phyloP scores from a whole-genome alignment of 2,113 vertebrate genomes.

The Alectura lathami region DNA sequence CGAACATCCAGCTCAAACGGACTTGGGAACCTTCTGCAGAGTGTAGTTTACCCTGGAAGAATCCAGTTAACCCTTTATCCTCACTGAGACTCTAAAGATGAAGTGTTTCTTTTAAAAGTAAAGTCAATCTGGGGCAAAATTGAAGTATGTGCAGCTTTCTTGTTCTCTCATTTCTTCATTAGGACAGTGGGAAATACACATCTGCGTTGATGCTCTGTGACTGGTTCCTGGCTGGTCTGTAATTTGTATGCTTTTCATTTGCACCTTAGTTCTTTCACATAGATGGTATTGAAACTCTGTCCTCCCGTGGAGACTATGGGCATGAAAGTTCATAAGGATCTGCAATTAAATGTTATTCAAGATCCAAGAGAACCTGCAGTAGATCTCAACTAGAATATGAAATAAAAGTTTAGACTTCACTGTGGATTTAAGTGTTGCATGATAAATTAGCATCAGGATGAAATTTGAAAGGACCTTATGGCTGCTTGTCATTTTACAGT shows the following conservation, averaged over 20 bases:
- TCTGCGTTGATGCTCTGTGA: neutral
- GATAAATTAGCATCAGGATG: slow-evolving; percentile 5
- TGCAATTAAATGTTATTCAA: neutral
- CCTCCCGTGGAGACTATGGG: neutral
- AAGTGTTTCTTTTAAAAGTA: neutral
- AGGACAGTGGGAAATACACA: neutral
- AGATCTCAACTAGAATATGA: neutral
- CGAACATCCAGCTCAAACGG: neutral
- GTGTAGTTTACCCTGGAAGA: neutral
- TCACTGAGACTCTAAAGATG: neutral
- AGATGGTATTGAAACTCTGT: neutral
- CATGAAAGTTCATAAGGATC: neutral
- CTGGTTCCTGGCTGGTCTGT: neutral
- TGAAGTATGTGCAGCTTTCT: neutral
- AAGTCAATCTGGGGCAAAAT: neutral
- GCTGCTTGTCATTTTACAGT: slow-evolving; percentile 4
- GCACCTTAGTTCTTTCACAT: neutral
- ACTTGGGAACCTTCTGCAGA: neutral
- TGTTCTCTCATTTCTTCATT: neutral
- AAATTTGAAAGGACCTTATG: neutral
- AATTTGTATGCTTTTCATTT: neutral
- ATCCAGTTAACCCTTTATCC: neutral
- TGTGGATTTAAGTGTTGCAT: neutral
- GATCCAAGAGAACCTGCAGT: neutral
- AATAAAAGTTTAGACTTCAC: neutral